phyloP scores from a whole-genome alignment of 2,113 vertebrate genomes.

The Psettodes erumei region DNA sequence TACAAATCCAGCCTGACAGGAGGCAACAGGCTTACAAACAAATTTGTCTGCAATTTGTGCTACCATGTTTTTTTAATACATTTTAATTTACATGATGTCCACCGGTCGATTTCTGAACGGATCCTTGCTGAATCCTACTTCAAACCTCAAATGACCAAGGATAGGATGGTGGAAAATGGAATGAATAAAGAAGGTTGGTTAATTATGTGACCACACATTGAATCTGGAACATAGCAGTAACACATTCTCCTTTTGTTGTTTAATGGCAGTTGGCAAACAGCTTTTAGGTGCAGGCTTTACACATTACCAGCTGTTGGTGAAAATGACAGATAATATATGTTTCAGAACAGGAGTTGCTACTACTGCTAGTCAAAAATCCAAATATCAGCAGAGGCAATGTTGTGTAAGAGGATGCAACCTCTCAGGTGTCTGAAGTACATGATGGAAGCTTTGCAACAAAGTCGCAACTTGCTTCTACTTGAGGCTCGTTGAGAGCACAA shows the following conservation, averaged over 20 bases:
- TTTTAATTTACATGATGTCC: not conserved
- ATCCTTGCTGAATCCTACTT: not conserved
- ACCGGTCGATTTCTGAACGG: not conserved
- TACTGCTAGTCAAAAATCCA: too few species aligned
- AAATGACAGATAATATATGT: too few species aligned
- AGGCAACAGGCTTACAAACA: not conserved
- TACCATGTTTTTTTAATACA: not conserved
- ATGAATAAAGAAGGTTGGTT: not conserved
- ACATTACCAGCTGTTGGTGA: too few species aligned
- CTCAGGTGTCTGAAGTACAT: not conserved
- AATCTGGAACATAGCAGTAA: too few species aligned
- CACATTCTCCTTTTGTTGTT: too few species aligned
- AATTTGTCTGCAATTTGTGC: not conserved
- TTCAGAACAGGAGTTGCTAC: too few species aligned
- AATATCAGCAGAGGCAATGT: not conserved
- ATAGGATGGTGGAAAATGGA: not conserved
- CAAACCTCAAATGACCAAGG: not conserved
- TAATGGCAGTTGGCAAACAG: too few species aligned
- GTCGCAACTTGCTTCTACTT: not conserved
- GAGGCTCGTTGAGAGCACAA: constrained; percentile 7
- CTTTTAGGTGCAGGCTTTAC: too few species aligned
- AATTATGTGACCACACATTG: too few species aligned
- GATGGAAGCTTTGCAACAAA: constrained; percentile 8
- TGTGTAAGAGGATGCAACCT: not conserved
- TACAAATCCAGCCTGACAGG: not conserved